These are phyloP conservation scores for Theristus sp. DNA, from an alignment of 2,888 invertebrate genomes.

Conservation along the genomic window DNA sequence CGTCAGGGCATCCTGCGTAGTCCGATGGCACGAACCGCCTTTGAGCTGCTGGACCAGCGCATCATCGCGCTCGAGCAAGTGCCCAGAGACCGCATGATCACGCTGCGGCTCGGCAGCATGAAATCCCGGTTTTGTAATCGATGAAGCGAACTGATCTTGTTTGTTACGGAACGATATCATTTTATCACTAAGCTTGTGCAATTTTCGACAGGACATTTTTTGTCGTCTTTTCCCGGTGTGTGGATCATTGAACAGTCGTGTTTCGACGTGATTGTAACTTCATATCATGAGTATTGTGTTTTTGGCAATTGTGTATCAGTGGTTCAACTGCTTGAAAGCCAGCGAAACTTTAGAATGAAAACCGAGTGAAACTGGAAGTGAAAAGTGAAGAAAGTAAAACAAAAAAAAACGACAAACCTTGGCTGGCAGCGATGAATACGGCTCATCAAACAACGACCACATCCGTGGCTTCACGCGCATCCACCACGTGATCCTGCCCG, in stretches of 20 bases:
- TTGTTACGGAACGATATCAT: background rate
- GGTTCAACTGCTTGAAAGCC: too few relatives aligned
- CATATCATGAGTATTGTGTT: too few relatives aligned
- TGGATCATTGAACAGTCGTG: too few relatives aligned
- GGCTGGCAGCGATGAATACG: constrained; percentile 88
- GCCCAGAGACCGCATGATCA: background rate
- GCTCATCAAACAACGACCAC: constrained; percentile 98
- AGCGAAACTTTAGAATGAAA: too few relatives aligned
- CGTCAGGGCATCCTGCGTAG: background rate
- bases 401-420: too few relatives aligned
- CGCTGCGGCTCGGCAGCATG: background rate
- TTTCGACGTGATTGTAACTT: too few relatives aligned
- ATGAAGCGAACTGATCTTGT: background rate
- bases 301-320: too few relatives aligned
- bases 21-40: background rate
- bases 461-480: constrained; percentile 88
- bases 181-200: background rate
- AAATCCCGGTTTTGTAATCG: background rate
- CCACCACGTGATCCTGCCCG: constrained; percentile 44
- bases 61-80: background rate
- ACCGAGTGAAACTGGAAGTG: too few relatives aligned
- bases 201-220: background rate
- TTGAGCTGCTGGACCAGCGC: background rate
- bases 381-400: too few relatives aligned
- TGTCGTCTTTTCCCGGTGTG: background rate